Base-by-base conservation (phyloP, 2,888 invertebrate species). In the Rhopalosiphum nymphaeae region DNA sequence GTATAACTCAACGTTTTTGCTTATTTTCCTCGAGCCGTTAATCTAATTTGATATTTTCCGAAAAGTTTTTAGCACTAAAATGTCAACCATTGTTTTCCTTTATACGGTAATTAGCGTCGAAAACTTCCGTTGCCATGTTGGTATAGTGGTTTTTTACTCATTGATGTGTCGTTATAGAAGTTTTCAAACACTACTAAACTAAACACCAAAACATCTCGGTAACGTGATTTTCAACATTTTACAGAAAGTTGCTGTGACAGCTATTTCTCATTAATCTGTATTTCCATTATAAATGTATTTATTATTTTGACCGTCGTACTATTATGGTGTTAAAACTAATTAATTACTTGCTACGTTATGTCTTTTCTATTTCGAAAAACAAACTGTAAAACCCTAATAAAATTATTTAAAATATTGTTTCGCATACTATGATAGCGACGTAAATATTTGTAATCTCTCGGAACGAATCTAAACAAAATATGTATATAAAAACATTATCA, bases 101-200 rank as follows among this genome's bases (percentile, higher is more conserved):
- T 92, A 78, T 88, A 53, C 67, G 67, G 42, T 88, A 88, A 92
- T 88, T 88, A 92, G 67, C 49, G 67, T 42, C 67, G 42, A 29
- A 67, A 88, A 92, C 88, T 92, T 88, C 53, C 46, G 86, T 36
- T 36, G 56, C 85, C 91, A 42, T 36, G 61, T 87, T 88, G 49
- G n/a, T 78, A 67, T 53, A 53, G 67, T 88, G 49, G 67, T 92
- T 88, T 92, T 92, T 92, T 88, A 88, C 92, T n/a, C 92, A 42
- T 53, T 42, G 53, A 88, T 29, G 92, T 61, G 67, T 42, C 53
- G 42, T 88, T 53, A 78, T 21, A 49, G 49, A 53, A 92, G 88
- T 92, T 88, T 88, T 42, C 61, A 42, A 67, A 88, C 92, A 67
- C 67, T 42, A 36, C 78, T 85, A n/a, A 57, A 46, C 53, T 84